phyloP scores from a whole-genome alignment of 1,140 invertebrate genomes.

The Bombus pascuorum region DNA sequence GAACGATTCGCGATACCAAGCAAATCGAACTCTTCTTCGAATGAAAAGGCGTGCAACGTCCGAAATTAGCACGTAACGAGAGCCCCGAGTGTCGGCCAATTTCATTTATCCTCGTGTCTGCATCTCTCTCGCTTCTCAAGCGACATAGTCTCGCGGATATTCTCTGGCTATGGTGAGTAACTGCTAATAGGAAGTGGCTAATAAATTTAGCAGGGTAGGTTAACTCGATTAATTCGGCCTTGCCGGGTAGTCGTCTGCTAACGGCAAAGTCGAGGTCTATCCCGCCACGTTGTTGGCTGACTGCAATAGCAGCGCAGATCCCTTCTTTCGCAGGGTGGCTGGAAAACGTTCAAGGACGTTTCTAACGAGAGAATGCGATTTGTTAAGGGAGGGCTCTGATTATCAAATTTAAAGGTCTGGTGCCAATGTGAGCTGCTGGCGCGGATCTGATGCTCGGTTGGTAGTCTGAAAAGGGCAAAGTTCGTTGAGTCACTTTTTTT shows the following conservation, averaged over 20 bases:
- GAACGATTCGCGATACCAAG: not conserved
- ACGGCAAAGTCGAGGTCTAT: not conserved
- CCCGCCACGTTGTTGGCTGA: not conserved
- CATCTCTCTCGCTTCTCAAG: not conserved
- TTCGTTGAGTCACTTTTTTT: not conserved
- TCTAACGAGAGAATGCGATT: conserved; percentile 24
- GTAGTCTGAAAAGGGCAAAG: not conserved
- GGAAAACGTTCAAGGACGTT: conserved; percentile 16
- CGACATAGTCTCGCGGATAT: conserved; percentile 18
- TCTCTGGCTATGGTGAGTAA: conserved; percentile 38
- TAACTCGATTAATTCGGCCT: conserved; percentile 65
- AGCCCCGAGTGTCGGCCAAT: conserved; percentile 34
- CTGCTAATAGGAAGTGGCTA: conserved; percentile 65
- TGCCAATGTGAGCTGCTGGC: not conserved
- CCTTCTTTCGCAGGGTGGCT: not conserved
- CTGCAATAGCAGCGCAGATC: not conserved
- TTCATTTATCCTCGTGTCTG: conserved; percentile 33
- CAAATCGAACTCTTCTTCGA: not conserved
- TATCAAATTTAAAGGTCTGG: conserved; percentile 32
- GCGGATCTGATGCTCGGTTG: not conserved
- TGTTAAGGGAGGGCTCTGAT: conserved; percentile 29
- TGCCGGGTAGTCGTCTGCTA: not conserved
- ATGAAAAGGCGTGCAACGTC: conserved; percentile 25
- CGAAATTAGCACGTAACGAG: conserved; percentile 58
- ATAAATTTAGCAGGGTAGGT: conserved; percentile 66